Conservation (phyloP, 2,797 vertebrate species). For the Buphagus erythrorhynchus region DNA sequence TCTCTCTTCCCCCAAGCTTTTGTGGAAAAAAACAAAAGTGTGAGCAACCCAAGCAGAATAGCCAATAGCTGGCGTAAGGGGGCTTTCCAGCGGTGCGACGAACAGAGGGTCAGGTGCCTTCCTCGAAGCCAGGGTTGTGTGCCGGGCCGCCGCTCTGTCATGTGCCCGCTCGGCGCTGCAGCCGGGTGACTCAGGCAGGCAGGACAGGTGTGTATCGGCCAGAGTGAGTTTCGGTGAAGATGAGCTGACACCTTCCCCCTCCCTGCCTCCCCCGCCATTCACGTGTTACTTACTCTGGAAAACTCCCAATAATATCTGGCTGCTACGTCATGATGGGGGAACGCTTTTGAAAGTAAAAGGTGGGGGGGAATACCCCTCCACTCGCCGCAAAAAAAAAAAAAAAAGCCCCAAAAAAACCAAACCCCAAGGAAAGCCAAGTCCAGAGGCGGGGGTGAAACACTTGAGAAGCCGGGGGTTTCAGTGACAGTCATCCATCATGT, state of each 20-base stretch:
- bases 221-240: not conserved
- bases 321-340: not conserved
- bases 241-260: not conserved
- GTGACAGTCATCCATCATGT: not conserved
- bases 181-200: not conserved
- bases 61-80: not conserved
- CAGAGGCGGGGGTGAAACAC: not conserved
- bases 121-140: not conserved
- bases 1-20: not conserved
- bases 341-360: not conserved
- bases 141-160: rapidly evolving
- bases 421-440: not conserved
- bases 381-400: rapidly evolving
- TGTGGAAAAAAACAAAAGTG: conserved; percentile 2
- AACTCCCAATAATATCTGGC: not conserved
- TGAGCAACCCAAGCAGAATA: conserved; percentile 6
- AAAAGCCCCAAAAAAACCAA: no score
- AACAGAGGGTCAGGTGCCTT: not conserved
- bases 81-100: not conserved
- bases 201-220: not conserved
- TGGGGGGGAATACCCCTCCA: rapidly evolving
- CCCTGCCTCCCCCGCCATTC: not conserved
- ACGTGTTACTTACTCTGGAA: not conserved
- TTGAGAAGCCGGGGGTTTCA: not conserved
- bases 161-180: not conserved